A percentile compares a stretch with the other conserved stretches of the same genome.
Conservation (phyloP, 2,888 invertebrate species). For the Thecocarcelia acutangulata region DNA sequence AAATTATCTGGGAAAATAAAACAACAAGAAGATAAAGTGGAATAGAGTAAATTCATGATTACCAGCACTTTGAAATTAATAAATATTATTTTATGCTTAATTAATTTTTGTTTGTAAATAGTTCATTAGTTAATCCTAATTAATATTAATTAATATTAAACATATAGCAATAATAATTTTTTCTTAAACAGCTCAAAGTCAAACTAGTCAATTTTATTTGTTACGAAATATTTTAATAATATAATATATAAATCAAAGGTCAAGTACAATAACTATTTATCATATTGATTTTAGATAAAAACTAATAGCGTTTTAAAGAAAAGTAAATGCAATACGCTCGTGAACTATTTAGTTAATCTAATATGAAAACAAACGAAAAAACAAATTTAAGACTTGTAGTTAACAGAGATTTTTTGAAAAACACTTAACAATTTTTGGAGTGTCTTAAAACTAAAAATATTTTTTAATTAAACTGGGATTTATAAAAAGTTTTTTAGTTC, state of each 20-base stretch:
- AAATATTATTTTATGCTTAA: not conserved
- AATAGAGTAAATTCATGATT: not conserved
- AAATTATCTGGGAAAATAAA: slow-evolving; percentile 16
- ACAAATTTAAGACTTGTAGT: too few relatives aligned
- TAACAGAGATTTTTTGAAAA: too few relatives aligned
- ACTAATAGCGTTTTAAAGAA: too few relatives aligned
- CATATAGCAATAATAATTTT: not conserved
- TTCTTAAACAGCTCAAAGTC: not conserved
- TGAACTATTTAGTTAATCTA: too few relatives aligned
- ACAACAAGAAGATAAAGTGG: not conserved
- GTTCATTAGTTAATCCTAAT: slow-evolving; percentile 4
- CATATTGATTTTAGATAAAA: too few relatives aligned
- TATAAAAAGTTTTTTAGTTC: too few relatives aligned
- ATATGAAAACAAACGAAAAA: too few relatives aligned
- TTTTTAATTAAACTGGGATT: too few relatives aligned
- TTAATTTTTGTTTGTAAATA: slow-evolving; percentile 21
- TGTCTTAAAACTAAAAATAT: too few relatives aligned
- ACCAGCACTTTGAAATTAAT: not conserved
- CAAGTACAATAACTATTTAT: too few relatives aligned
- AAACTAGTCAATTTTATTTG: slow-evolving; percentile 18
- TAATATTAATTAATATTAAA: slow-evolving; percentile 5
- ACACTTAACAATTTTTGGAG: too few relatives aligned
- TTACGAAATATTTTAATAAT: slow-evolving; percentile 8
- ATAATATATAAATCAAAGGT: not conserved
- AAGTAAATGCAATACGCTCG: too few relatives aligned